Evolutionary conservation across 2,797 vertebrate genomes (phyloP), one percentile per base, ranked within the genome.

Genomic region (Chelmon rostratus): DNA sequence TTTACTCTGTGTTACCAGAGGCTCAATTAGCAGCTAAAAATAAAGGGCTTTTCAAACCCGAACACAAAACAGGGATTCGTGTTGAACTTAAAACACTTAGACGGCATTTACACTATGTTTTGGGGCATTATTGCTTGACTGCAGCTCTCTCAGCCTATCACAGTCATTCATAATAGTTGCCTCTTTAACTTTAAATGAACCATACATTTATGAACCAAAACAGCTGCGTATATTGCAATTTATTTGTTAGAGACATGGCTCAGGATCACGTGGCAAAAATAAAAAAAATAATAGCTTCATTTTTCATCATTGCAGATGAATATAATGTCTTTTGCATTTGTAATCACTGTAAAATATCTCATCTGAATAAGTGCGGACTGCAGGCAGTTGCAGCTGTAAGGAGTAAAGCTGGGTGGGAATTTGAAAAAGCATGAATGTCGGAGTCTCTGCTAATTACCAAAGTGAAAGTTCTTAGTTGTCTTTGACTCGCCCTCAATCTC

Each of bases 1-100:
- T 79, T 79, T 53, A 78, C 33, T 58, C 37, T 38, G 31, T 81
- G 66, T 83, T 86, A 83, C 87, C 16, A 59, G 85, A 90, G 87
- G 78, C 87, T 86, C 78, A 89, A 89, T 91, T 91, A 90, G 70
- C 65, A 71, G 68, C 64, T 72, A 62, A 63, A 81, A 79, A 83
- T 81, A 83, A 82, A 81, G 67, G 44, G 35, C 73, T 82, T 54
- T 77, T 28, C 31, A 73, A 83, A 83, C 38, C 65, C 76, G 35
- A 74, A 70, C 75, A 72, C 58, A 76, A 40, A 69, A 63, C 54
- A 75, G 74, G 63, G 65, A 78, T 65, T 82, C 38, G 65, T 68
- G 86, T 73, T 86, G 76, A 88, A 87, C 78, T 65, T 65, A 35
- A 6, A 49, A 76, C 44, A 71, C 44, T 57, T 57, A 53, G 33